A percentile compares a stretch with the other conserved stretches of the same genome.
These are phyloP conservation scores for Lacanobia oleracea DNA, from an alignment of 2,888 invertebrate genomes.

Conservation along the genomic window DNA sequence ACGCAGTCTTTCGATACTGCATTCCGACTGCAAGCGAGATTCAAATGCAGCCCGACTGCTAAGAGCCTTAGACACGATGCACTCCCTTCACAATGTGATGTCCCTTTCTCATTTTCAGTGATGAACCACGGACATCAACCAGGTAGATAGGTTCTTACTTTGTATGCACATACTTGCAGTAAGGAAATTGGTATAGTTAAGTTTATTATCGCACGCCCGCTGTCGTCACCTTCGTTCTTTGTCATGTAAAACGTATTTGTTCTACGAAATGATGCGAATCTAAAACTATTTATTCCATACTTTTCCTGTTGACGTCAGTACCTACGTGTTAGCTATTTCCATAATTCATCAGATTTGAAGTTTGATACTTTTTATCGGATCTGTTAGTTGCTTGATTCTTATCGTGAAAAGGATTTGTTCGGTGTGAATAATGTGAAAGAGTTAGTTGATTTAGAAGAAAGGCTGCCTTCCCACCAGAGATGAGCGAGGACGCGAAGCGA, in stretches of 20 bases:
- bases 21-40: not conserved
- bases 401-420: not conserved
- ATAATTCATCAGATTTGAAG: constrained; percentile 51
- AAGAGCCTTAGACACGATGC: not conserved
- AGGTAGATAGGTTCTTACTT: not conserved
- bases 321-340: constrained; percentile 31
- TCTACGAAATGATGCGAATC: constrained; percentile 52
- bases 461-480: too few relatives aligned
- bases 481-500: too few relatives aligned
- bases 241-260: constrained; percentile 63
- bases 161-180: constrained; percentile 3
- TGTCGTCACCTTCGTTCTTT: constrained; percentile 33
- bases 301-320: constrained; percentile 60
- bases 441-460: not conserved
- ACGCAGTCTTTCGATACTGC: not conserved
- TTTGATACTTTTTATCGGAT: constrained; percentile 28
- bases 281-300: constrained; percentile 54
- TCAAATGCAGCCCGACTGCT: not conserved
- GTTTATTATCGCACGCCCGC: constrained; percentile 13
- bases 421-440: not conserved
- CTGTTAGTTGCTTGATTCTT: not conserved
- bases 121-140: not conserved
- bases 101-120: not conserved
- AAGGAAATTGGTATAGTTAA: constrained; percentile 19
- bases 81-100: not conserved